Evolutionary conservation across 2,888 invertebrate species (phyloP).

Genomic region (Caenorhabditis macrosperma): DNA sequence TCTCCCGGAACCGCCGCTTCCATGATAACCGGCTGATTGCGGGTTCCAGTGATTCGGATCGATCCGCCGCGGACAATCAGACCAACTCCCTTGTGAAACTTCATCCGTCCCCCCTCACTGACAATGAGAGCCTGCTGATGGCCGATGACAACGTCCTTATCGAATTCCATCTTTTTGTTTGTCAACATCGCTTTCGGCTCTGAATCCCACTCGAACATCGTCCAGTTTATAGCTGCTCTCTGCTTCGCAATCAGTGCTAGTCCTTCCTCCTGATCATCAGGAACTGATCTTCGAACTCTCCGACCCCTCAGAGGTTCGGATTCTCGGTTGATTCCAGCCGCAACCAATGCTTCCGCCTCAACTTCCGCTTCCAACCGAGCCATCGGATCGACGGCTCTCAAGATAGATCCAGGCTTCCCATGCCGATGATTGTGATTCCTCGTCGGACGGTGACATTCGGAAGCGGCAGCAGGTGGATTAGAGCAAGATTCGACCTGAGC

Average conservation of each 20-base stretch:
- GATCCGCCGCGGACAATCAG: conserved; percentile 35
- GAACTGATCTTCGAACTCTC: conserved; percentile 12
- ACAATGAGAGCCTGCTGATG: conserved; percentile 2
- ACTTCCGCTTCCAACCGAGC: conserved; percentile 7
- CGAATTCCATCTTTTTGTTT: not conserved
- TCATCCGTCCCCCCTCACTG: conserved; percentile 15
- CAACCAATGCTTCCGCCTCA: conserved; percentile 11
- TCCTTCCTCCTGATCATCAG: not conserved
- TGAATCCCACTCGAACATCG: not conserved
- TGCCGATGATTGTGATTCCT: conserved; percentile 52
- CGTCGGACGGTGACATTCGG: conserved; percentile 43
- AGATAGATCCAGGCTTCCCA: conserved; percentile 31
- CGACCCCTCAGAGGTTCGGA: conserved; percentile 20
- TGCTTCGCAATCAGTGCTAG: too few species aligned
- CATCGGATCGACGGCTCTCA: conserved; percentile 41
- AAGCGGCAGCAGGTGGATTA: conserved; percentile 19
- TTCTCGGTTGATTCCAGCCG: not conserved
- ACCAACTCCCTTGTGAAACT: conserved; percentile 24
- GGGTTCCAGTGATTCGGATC: conserved; percentile 44
- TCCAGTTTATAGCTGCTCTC: not conserved
- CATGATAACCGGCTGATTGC: conserved; percentile 40
- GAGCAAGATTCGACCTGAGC: conserved; percentile 66
- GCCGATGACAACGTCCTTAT: conserved; percentile 9
- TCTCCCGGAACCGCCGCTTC: conserved; percentile 21
- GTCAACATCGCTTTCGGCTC: not conserved